A percentile compares a stretch with the other conserved stretches of the same genome.
phyloP scores from a whole-genome alignment of 1,140 invertebrate species.

The Drosophila subobscura region DNA sequence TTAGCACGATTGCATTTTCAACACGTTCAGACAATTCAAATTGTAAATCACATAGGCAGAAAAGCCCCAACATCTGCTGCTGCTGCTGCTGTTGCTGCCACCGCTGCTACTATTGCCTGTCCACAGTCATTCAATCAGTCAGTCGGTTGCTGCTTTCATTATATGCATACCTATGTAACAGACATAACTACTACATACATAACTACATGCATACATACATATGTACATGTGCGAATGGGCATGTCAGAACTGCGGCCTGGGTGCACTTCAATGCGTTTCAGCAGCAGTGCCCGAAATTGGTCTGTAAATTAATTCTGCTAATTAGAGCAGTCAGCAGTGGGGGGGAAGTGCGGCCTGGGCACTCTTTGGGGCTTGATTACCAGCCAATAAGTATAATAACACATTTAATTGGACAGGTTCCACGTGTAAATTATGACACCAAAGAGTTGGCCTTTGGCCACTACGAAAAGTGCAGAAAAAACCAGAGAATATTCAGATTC shows the following conservation, averaged over 20 bases:
- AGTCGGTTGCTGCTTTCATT: slow-evolving; percentile 6
- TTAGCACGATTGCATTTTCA: slow-evolving; percentile 79
- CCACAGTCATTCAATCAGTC: slow-evolving; percentile 8
- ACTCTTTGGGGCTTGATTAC: no score
- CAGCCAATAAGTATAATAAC: no score
- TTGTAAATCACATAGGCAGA: slow-evolving; percentile 70
- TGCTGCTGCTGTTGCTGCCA: slow-evolving; percentile 8
- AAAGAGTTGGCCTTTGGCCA: no score
- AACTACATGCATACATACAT: no score
- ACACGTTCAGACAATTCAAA: slow-evolving; percentile 72
- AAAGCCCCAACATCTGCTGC: slow-evolving; percentile 49
- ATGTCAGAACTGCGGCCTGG: slow-evolving; percentile 39
- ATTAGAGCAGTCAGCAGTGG: slow-evolving; percentile 31
- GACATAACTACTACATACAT: no score
- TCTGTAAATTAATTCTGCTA: slow-evolving; percentile 63
- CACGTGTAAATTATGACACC: no score
- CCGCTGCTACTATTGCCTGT: not conserved
- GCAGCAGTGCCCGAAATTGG: slow-evolving; percentile 24
- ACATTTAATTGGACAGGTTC: no score
- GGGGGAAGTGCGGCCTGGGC: no score
- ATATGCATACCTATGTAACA: slow-evolving; percentile 14
- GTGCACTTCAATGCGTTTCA: slow-evolving; percentile 14
- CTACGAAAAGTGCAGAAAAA: no score
- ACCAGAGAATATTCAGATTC: no score
- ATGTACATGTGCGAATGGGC: slow-evolving; percentile 24